Percentiles rank a stretch among this genome's conserved stretches.
These are phyloP conservation scores for Ophion obscuratus DNA, from an alignment of 2,888 invertebrate species.

Conservation along the genomic window DNA sequence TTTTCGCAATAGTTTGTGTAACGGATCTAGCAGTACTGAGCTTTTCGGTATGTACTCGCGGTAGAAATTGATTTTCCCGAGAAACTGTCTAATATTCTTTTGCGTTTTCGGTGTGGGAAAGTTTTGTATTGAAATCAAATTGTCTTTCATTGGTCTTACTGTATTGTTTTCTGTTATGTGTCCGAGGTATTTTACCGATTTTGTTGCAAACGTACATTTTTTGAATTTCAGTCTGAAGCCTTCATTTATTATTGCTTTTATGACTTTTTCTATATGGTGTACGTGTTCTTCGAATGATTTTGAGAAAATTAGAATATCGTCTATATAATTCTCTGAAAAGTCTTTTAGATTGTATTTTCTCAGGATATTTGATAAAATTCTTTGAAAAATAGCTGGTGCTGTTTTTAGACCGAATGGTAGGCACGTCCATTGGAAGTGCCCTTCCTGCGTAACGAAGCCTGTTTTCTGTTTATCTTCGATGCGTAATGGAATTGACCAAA, in stretches of 20 bases:
- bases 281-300: conserved; percentile 53
- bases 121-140: conserved; percentile 27
- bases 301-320: conserved; percentile 35
- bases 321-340: conserved; percentile 46
- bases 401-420: conserved; percentile 21
- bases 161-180: conserved; percentile 36
- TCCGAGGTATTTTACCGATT: conserved; percentile 14
- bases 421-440: conserved; percentile 27
- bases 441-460: conserved; percentile 18
- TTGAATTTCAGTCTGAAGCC: conserved; percentile 53
- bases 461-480: conserved; percentile 30
- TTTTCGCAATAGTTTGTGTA: conserved; percentile 59
- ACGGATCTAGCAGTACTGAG: conserved; percentile 55
- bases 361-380: conserved; percentile 22
- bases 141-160: conserved; percentile 25
- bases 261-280: conserved; percentile 46
- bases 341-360: conserved; percentile 46
- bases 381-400: conserved; percentile 28
- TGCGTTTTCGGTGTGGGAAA: conserved; percentile 26
- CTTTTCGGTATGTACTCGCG: conserved; percentile 25
- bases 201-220: conserved; percentile 41
- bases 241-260: conserved; percentile 48
- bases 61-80: conserved; percentile 40
- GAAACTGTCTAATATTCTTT: conserved; percentile 39
- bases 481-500: conserved; percentile 24